Conservation (phyloP, 2,888 invertebrate genomes). For the Caenorhabditis afra region DNA sequence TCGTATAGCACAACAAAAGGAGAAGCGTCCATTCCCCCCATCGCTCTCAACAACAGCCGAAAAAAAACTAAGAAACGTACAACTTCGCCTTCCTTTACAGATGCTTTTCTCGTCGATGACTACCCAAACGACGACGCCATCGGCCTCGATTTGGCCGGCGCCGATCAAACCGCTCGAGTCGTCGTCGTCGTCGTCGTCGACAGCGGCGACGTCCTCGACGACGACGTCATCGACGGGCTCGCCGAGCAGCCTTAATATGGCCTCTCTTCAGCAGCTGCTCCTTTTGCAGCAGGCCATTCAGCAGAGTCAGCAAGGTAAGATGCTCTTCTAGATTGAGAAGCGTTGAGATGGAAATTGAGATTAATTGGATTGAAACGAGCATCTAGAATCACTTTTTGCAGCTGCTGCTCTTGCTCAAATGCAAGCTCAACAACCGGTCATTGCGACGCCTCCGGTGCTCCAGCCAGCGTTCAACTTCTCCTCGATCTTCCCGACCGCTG, state of each 20-base stretch:
- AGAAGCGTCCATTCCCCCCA: no score
- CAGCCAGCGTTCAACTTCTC: neutral
- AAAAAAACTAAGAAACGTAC: slow-evolving; percentile 1
- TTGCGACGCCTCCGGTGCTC: no score
- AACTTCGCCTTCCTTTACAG: slow-evolving; percentile 7
- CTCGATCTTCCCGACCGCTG: neutral
- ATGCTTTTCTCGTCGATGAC: slow-evolving; percentile 48
- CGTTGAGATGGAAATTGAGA: no score
- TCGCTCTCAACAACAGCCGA: neutral
- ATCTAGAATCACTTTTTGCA: no score
- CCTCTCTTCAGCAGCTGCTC: slow-evolving; percentile 9
- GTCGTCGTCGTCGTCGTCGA: neutral
- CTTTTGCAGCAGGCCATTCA: slow-evolving; percentile 29
- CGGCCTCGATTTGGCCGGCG: slow-evolving; percentile 4
- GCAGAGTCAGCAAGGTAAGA: slow-evolving; percentile 12
- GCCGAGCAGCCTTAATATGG: slow-evolving; percentile 3
- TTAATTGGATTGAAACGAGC: no score
- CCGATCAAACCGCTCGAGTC: no score
- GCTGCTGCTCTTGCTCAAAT: no score
- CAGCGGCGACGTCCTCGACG: neutral
- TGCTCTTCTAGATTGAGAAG: neutral
- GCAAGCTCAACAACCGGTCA: no score
- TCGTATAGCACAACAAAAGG: slow-evolving; percentile 19
- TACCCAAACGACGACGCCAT: slow-evolving; percentile 12
- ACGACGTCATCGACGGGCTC: slow-evolving; percentile 6